A percentile compares a stretch with the other conserved stretches of the same genome.
phyloP scores from a whole-genome alignment of 1,140 invertebrate species.

The Olivierus martensii region DNA sequence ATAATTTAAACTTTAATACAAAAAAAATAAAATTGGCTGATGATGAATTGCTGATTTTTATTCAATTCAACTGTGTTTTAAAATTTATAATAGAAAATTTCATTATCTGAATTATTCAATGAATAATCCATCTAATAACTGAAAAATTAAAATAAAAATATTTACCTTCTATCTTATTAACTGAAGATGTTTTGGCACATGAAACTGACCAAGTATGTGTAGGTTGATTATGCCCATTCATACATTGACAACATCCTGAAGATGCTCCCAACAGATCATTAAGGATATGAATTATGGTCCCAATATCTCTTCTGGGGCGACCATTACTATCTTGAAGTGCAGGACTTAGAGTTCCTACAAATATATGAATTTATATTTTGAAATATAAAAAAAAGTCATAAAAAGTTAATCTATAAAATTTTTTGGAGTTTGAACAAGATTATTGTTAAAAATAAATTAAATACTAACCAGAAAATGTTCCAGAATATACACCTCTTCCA shows the following conservation, averaged over 20 bases:
- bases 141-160: background rate
- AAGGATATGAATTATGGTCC: slow-evolving; percentile 86
- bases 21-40: too few species aligned
- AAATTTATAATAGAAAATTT: too few species aligned
- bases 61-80: too few species aligned
- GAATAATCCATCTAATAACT: too few species aligned
- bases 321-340: slow-evolving; percentile 83
- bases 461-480: slow-evolving; percentile 38
- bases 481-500: slow-evolving; percentile 58
- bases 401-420: too few species aligned
- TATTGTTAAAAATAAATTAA: too few species aligned
- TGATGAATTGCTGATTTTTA: too few species aligned
- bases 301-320: slow-evolving; percentile 76
- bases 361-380: too few species aligned
- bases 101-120: too few species aligned
- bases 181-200: background rate
- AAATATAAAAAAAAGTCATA: too few species aligned
- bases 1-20: too few species aligned
- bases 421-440: too few species aligned
- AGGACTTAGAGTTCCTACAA: slow-evolving; percentile 77
- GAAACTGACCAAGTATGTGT: background rate
- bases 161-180: background rate
- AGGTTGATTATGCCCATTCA: background rate
- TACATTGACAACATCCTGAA: slow-evolving; percentile 37
- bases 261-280: slow-evolving; percentile 83